Evolutionary conservation across 2,888 invertebrate genomes (phyloP).

Genomic region (Callyntrura sp.): DNA sequence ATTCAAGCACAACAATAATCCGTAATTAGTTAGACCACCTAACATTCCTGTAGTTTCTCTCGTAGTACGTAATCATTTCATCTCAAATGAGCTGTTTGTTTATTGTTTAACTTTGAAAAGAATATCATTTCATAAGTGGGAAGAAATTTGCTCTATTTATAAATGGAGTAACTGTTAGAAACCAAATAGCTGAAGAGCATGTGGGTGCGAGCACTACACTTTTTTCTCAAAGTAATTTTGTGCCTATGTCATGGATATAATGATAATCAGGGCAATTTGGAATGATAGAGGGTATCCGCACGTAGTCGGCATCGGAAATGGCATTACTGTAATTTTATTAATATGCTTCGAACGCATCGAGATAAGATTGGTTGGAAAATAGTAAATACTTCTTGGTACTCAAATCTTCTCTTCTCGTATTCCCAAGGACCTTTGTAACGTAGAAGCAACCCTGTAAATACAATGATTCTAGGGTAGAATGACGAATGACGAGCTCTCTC

Average conservation of each 20-base stretch:
- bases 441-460: neutral
- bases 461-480: neutral
- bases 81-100: too few relatives aligned
- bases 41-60: too few relatives aligned
- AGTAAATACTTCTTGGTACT: too few relatives aligned
- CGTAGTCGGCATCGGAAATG: neutral
- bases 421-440: neutral
- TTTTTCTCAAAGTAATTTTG: neutral
- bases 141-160: constrained; percentile 14
- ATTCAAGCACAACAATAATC: too few relatives aligned
- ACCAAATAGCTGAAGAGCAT: neutral
- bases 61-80: too few relatives aligned
- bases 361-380: neutral
- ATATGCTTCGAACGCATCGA: neutral
- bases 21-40: too few relatives aligned
- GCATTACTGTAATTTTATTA: constrained; percentile 15
- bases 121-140: neutral
- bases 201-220: neutral
- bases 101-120: neutral
- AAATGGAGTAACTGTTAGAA: neutral
- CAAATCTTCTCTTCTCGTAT: too few relatives aligned
- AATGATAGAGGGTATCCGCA: constrained; percentile 18
- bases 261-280: constrained; percentile 4
- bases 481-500: too few relatives aligned
- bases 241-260: constrained; percentile 2